Evolutionary conservation across 2,113 vertebrate genomes (phyloP).

Genomic region (Mola mola): DNA sequence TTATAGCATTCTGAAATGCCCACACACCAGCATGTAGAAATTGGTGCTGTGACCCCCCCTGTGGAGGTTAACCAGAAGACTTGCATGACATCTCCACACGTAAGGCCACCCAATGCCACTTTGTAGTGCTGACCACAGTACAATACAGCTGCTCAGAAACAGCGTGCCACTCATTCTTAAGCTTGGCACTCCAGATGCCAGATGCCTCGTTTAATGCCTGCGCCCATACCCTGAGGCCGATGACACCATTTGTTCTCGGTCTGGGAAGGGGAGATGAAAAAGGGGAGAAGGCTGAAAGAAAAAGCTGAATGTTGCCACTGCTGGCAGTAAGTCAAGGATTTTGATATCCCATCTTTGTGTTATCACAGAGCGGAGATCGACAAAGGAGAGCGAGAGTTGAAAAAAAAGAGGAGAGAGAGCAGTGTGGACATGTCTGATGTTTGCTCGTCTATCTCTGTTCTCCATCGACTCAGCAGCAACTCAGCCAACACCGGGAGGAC

Average conservation of each 20-base stretch:
- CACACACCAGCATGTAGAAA: constrained; percentile 14
- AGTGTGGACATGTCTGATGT: constrained; percentile 65
- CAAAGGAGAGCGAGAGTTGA: constrained; percentile 2
- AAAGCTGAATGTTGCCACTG: constrained; percentile 44
- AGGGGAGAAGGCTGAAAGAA: constrained; percentile 32
- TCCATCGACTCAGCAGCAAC: constrained; percentile 54
- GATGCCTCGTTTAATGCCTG: neutral
- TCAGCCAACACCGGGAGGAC: constrained; percentile 48
- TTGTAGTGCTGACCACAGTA: constrained; percentile 38
- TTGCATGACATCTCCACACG: constrained; percentile 40
- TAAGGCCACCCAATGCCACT: constrained; percentile 52
- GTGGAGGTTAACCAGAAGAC: constrained; percentile 49
- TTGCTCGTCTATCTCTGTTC: constrained; percentile 52
- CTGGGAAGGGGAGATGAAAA: constrained; percentile 50
- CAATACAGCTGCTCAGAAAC: constrained; percentile 38
- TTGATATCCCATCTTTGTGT: constrained; percentile 69
- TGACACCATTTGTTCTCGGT: constrained; percentile 59
- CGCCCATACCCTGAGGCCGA: constrained; percentile 33
- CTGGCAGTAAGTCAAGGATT: constrained; percentile 57
- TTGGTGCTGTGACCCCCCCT: constrained; percentile 21
- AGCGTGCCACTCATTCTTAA: constrained; percentile 59
- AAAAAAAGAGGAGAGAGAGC: constrained; percentile 29
- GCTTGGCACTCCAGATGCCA: constrained; percentile 48
- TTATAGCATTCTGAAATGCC: constrained; percentile 3
- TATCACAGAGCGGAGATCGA: constrained; percentile 55